These are phyloP conservation scores for Phenganax stokvisi DNA, from an alignment of 92 coral and sea anemone genomes.

Conservation along the genomic window DNA sequence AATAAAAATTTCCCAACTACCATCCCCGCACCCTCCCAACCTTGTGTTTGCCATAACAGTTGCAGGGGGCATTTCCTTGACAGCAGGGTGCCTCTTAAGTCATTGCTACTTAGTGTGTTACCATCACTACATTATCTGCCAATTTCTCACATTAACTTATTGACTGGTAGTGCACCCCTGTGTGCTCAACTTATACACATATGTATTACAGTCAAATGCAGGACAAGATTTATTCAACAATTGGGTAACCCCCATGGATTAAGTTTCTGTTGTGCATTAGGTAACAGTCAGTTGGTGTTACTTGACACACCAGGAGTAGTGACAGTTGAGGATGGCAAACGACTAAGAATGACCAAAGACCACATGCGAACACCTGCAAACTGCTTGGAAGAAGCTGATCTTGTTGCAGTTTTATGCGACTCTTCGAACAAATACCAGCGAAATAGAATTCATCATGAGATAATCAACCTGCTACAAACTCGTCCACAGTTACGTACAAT, in stretches of 20 bases:
- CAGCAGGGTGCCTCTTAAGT: too few species aligned
- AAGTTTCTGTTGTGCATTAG: conserved; percentile 15
- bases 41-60: too few species aligned
- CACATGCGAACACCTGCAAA: conserved; percentile 81
- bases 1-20: too few species aligned
- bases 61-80: too few species aligned
- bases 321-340: conserved; percentile 63
- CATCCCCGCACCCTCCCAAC: too few species aligned
- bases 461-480: conserved; percentile 51
- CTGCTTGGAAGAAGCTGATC: conserved; percentile 75
- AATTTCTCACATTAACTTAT: background rate
- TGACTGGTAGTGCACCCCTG: background rate
- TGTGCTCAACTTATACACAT: background rate
- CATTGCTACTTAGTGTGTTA: background rate
- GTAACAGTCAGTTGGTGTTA: conserved; percentile 62
- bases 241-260: background rate
- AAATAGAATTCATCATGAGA: conserved; percentile 64
- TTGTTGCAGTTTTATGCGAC: conserved; percentile 78
- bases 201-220: too few species aligned
- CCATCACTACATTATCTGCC: background rate
- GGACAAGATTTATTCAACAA: background rate
- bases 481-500: conserved; percentile 59
- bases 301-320: conserved; percentile 95
- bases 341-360: conserved; percentile 85
- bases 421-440: conserved; percentile 64